These are phyloP conservation scores for Oreonectes daqikongensis DNA, from an alignment of 2,797 vertebrate genomes.

Conservation along the genomic window DNA sequence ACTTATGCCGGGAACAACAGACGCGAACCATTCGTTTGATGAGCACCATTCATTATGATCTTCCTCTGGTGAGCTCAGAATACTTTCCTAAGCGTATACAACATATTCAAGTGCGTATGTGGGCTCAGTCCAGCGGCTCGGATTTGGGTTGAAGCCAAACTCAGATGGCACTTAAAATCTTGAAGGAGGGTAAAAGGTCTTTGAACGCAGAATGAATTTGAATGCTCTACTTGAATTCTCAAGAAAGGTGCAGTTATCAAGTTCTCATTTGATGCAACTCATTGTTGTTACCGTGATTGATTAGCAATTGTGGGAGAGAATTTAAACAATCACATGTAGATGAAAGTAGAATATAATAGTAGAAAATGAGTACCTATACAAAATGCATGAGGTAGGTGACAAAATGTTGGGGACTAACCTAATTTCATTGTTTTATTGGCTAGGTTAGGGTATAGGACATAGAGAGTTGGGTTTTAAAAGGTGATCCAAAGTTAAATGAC, in stretches of 20 bases:
- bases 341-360: background rate
- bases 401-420: background rate
- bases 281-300: background rate
- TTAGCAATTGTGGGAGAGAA: background rate
- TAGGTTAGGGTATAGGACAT: too few species aligned
- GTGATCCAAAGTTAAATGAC: too few species aligned
- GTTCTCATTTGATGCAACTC: conserved; percentile 1
- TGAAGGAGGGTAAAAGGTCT: background rate
- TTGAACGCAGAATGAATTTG: background rate
- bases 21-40: conserved; percentile 3
- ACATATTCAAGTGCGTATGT: background rate
- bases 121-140: background rate
- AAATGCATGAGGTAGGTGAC: background rate
- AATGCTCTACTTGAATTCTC: conserved; percentile 1
- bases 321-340: background rate
- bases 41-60: conserved; percentile 3
- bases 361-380: background rate
- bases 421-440: background rate
- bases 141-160: conserved; percentile 6
- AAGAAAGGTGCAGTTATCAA: background rate
- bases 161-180: conserved; percentile 12
- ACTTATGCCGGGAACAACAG: conserved; percentile 10
- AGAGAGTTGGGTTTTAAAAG: too few species aligned
- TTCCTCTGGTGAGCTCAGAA: background rate
- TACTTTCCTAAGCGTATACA: background rate